phyloP scores from a whole-genome alignment of 2,888 invertebrate species.

The Zelleria hepariella region DNA sequence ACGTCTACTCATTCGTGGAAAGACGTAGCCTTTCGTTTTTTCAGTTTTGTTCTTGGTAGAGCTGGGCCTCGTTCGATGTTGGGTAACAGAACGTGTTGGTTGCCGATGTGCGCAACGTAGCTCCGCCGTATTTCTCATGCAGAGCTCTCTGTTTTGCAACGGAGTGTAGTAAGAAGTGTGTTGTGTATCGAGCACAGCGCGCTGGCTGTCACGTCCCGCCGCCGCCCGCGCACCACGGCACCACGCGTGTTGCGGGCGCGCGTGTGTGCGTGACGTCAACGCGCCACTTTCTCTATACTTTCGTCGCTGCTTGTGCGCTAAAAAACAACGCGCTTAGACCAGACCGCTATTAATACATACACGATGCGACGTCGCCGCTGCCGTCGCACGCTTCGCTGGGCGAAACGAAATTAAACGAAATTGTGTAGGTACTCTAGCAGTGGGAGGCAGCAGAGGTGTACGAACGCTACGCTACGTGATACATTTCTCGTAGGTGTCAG shows the following conservation, averaged over 20 bases:
- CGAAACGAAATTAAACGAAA: slow-evolving; percentile 47
- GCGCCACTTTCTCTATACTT: slow-evolving; percentile 71
- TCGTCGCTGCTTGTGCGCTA: slow-evolving; percentile 66
- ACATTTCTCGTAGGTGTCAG: neutral
- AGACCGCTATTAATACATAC: slow-evolving; percentile 55
- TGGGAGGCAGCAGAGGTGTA: neutral
- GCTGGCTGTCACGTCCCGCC: neutral
- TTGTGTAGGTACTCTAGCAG: slow-evolving; percentile 39
- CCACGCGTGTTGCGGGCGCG: slow-evolving; percentile 42
- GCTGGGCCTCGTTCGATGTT: slow-evolving; percentile 26
- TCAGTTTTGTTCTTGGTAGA: slow-evolving; percentile 24
- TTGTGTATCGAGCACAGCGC: slow-evolving; percentile 32
- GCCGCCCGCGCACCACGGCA: slow-evolving; percentile 6
- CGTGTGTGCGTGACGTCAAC: slow-evolving; percentile 69
- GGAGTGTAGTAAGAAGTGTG: slow-evolving; percentile 46
- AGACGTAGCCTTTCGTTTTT: neutral
- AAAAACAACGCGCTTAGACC: slow-evolving; percentile 61
- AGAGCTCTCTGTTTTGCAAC: slow-evolving; percentile 50
- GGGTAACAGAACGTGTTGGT: slow-evolving; percentile 64
- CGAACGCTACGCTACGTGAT: neutral
- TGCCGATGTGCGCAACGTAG: slow-evolving; percentile 52
- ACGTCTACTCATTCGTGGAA: slow-evolving; percentile 2
- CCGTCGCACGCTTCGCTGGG: slow-evolving; percentile 51
- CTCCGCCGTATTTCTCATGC: slow-evolving; percentile 53
- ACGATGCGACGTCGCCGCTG: slow-evolving; percentile 33